Conservation (phyloP, 2,113 vertebrate species). For the Camelus dromedarius region DNA sequence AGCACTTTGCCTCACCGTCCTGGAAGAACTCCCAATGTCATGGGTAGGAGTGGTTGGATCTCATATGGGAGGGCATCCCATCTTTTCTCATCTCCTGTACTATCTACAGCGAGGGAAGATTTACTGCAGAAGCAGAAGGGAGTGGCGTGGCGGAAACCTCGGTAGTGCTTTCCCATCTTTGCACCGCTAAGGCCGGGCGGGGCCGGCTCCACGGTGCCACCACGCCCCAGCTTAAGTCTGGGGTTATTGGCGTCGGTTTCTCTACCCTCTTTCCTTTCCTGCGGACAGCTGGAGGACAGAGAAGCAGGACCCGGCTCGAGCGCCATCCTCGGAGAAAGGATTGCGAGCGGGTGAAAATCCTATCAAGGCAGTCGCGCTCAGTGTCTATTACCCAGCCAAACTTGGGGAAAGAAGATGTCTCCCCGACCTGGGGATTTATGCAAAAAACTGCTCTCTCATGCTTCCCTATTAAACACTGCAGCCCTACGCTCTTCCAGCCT, state of each 20-base stretch:
- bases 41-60: not conserved
- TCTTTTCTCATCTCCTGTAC: not conserved
- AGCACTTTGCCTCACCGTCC: not conserved
- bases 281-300: not conserved
- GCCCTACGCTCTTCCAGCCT: not conserved
- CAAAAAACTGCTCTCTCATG: constrained; percentile 42
- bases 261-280: not conserved
- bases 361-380: not conserved
- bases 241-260: not conserved
- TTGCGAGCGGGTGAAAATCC: not conserved
- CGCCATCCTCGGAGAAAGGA: not conserved
- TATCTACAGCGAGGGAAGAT: not conserved
- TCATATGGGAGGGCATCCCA: not conserved
- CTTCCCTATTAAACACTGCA: not conserved
- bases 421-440: not conserved
- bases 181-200: not conserved
- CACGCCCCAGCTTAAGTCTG: not conserved
- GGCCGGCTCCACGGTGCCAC: not conserved
- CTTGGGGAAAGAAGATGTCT: not conserved
- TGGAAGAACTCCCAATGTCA: not conserved
- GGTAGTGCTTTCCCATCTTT: not conserved
- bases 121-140: constrained; percentile 41
- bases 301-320: not conserved
- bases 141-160: not conserved
- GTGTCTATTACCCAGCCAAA: not conserved